Evolutionary conservation across 2,113 vertebrate genomes (phyloP), one percentile per base, ranked within the genome.

Genomic region (Mandrillus leucophaeus): DNA sequence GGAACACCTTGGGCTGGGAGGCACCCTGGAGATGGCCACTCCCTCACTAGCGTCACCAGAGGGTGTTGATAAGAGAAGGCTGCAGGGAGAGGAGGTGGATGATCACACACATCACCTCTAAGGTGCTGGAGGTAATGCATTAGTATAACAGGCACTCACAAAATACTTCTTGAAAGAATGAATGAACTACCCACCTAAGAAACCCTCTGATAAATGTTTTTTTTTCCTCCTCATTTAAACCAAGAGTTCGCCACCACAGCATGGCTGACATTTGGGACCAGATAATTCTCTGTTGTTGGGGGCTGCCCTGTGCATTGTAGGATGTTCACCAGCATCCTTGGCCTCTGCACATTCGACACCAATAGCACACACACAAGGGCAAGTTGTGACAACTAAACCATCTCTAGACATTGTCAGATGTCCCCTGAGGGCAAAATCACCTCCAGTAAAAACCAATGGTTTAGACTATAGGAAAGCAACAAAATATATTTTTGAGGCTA

Each of bases 81-180:
- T 6, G 0, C 1, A 1, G 30, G 27, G 3, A 11, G 7, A 40
- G 10, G n/a, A 2, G 3, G 9, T 2, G 7, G 38, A 45, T 0
- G 30, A 5, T 38, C 48, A 18, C 3, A 1, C 1, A 32, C 35
- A n/a, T 2, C 7, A 4, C 73, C 40, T 45, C 43, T 17, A 40
- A 30, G 40, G 7, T 2, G 32, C 45, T 35, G 17, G 45, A 78
- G 16, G 76, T 18, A 32, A 50, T 18, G 8, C 27, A 5, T 14
- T 35, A 38, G 38, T 1, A 13, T 2, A 14, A 38, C 12, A 1
- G 22, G 6, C 3, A 38, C 80, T 43, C 38, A 32, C 4, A 43
- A 45, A 72, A 40, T 6, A 23, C 27, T 4, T 38, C 16, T 14
- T 7, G 25, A 25, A 13, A 14, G 30, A 88, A 20, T 9, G 66